A percentile compares a stretch with the other conserved stretches of the same genome.
Evolutionary conservation across 2,113 vertebrate species (phyloP).

Genomic region (Microcebus tavaratra): DNA sequence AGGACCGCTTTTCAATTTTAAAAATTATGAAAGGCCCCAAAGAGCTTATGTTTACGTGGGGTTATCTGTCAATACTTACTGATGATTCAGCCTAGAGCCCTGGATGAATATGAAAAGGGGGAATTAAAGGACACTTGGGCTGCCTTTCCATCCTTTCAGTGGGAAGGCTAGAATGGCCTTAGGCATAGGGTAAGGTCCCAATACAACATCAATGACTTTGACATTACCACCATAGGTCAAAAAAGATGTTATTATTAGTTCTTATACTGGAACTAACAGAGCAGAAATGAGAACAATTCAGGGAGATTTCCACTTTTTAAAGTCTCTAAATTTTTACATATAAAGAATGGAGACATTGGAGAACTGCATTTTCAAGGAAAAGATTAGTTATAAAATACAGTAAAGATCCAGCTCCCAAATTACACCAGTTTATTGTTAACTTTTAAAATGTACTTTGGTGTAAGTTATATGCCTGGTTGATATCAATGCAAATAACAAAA

Average conservation of each 20-base stretch:
- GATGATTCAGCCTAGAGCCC: neutral
- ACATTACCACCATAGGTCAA: neutral
- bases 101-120: neutral
- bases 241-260: neutral
- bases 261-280: neutral
- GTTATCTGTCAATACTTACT: neutral
- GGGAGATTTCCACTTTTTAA: neutral
- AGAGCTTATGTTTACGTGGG: neutral
- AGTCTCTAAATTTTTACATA: neutral
- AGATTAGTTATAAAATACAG: neutral
- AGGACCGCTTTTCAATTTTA: neutral
- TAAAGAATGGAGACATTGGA: neutral
- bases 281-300: neutral
- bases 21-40: neutral
- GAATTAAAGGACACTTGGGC: neutral
- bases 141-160: neutral
- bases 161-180: neutral
- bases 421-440: neutral
- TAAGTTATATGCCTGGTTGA: neutral
- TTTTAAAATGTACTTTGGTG: neutral
- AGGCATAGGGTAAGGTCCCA: neutral
- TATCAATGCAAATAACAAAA: neutral
- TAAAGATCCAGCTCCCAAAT: neutral
- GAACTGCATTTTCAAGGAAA: neutral
- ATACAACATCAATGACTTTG: too few species aligned